These are phyloP conservation scores for Hypocryptadius cinnamomeus DNA, from an alignment of 2,113 vertebrate species.

Conservation along the genomic window DNA sequence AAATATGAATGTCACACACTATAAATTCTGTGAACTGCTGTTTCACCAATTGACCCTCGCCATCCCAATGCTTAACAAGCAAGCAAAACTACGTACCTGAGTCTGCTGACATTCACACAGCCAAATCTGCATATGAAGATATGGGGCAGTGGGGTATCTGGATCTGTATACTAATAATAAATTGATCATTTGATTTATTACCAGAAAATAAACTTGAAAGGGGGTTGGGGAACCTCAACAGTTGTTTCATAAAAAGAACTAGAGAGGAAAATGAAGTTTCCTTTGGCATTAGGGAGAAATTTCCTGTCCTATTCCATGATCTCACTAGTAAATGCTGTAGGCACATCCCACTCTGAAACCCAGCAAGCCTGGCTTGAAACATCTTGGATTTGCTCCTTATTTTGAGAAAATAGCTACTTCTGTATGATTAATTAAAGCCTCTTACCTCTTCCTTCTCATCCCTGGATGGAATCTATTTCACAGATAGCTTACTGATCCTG, in stretches of 20 bases:
- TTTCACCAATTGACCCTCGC: not conserved
- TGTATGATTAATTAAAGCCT: conserved; percentile 11
- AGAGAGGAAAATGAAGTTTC: not conserved
- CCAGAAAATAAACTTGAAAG: not conserved
- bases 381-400: conserved; percentile 8
- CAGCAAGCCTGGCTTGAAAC: not conserved
- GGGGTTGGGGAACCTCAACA: not conserved
- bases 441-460: not conserved
- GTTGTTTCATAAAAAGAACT: not conserved
- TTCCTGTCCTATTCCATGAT: conserved; percentile 58
- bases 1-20: not conserved
- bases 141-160: not conserved
- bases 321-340: conserved; percentile 39
- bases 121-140: not conserved
- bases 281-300: conserved; percentile 46
- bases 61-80: rapidly evolving
- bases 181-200: not conserved
- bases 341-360: not conserved
- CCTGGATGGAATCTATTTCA: conserved; percentile 19
- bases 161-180: not conserved
- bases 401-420: conserved; percentile 24
- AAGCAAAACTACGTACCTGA: not conserved
- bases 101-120: rapidly evolving
- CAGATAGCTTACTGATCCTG: not conserved
- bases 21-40: not conserved